Conservation (phyloP, 2,113 vertebrate genomes). For the Macquaria ambigua region DNA sequence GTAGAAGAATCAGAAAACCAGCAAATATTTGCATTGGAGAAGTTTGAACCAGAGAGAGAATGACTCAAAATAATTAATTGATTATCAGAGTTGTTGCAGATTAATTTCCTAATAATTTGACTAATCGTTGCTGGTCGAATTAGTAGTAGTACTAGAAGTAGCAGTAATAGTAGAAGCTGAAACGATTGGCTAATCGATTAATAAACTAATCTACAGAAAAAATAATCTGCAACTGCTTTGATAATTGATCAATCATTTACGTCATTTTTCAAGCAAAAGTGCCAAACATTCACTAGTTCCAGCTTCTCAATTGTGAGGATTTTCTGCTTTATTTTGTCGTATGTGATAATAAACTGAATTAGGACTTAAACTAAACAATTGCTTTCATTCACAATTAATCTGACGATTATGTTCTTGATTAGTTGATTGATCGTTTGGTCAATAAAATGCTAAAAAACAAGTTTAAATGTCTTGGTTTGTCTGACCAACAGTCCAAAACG, state of each 20-base stretch:
- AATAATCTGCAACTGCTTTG: neutral
- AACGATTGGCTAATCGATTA: neutral
- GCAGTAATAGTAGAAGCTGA: neutral
- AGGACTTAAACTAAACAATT: neutral
- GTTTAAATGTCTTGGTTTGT: no score
- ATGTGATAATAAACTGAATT: neutral
- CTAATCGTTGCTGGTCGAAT: neutral
- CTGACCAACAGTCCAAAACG: neutral
- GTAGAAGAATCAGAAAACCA: neutral
- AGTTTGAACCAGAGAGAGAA: neutral
- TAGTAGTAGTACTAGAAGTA: neutral
- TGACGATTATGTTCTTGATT: no score
- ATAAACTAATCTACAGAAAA: neutral
- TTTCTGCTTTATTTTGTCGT: neutral
- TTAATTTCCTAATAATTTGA: neutral
- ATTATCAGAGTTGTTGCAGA: neutral
- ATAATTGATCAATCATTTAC: no score
- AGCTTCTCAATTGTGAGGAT: neutral
- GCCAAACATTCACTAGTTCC: neutral
- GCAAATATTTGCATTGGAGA: neutral
- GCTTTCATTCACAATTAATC: no score
- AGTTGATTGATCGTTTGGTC: neutral
- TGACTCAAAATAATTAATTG: neutral
- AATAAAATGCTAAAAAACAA: neutral
- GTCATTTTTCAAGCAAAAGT: neutral